Evolutionary conservation across 2,113 vertebrate genomes (phyloP).

Genomic region (Hypomesus transpacificus): DNA sequence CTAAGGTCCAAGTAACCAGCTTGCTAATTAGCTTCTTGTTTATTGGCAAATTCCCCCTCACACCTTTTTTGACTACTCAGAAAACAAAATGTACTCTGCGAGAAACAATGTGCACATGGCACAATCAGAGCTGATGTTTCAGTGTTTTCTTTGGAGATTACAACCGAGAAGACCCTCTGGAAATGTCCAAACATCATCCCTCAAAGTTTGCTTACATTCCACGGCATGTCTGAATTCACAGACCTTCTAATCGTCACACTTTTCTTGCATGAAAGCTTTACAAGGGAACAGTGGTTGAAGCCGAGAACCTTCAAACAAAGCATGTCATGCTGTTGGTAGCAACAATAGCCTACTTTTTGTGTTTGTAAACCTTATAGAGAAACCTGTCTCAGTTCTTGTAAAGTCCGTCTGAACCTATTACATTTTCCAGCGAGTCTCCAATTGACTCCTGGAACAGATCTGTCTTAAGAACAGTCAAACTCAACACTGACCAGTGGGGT

Average conservation of each 20-base stretch:
- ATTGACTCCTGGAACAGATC: background rate
- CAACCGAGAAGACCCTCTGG: constrained; percentile 8
- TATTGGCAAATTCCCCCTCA: constrained; percentile 55
- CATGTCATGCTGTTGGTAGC: no score
- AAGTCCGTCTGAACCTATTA: background rate
- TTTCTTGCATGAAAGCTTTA: background rate
- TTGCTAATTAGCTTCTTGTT: constrained; percentile 43
- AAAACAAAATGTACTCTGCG: constrained; percentile 29
- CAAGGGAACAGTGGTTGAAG: no score
- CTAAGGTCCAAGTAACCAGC: constrained; percentile 44
- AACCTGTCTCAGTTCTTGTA: no score
- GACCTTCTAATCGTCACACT: background rate
- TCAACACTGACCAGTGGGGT: constrained; percentile 1
- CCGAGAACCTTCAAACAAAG: no score
- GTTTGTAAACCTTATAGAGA: no score
- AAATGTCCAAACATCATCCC: constrained; percentile 25
- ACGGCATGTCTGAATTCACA: background rate
- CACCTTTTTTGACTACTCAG: constrained; percentile 31
- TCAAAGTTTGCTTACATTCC: background rate
- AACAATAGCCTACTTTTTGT: no score
- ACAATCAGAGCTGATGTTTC: constrained; percentile 21
- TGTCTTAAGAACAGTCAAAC: background rate
- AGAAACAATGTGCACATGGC: constrained; percentile 28
- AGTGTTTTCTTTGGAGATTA: background rate
- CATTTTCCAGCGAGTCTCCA: background rate